phyloP scores from a whole-genome alignment of 2,797 vertebrate species.

The Gymnopithys bicolor region DNA sequence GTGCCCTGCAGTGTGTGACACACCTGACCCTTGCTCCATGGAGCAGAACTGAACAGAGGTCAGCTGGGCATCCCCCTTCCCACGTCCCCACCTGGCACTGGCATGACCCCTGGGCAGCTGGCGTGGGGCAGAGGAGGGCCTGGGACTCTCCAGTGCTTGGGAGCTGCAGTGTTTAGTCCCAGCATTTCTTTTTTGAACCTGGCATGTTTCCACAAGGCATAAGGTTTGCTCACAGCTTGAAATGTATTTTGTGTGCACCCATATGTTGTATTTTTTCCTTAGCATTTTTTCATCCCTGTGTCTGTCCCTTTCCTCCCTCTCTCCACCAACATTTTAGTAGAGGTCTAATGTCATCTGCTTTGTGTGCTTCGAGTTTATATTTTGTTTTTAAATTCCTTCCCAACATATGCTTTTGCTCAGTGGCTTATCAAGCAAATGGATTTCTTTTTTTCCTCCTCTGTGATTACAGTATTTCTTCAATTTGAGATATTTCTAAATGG shows the following conservation, averaged over 20 bases:
- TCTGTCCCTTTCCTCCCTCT: not conserved
- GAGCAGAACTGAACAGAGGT: constrained; percentile 27
- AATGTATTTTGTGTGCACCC: not conserved
- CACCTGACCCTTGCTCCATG: not conserved
- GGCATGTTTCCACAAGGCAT: not conserved
- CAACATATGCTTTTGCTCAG: not conserved
- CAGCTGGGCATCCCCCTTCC: not conserved
- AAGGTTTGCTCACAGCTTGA: not conserved
- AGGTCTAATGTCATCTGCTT: not conserved
- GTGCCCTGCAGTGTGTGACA: not conserved
- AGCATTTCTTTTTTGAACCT: not conserved
- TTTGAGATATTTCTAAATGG: not conserved
- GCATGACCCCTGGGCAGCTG: not conserved
- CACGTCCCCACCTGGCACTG: not conserved
- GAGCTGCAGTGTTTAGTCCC: not conserved
- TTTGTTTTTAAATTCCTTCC: not conserved
- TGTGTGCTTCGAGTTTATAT: not conserved
- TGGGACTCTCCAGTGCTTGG: not conserved
- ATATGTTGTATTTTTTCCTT: accelerated
- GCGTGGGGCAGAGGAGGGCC: not conserved
- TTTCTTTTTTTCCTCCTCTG: not conserved
- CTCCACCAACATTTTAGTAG: not conserved
- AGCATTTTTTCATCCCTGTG: accelerated
- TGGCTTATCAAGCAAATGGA: not conserved
- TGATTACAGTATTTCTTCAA: not conserved